Base-by-base conservation (phyloP, 2,797 vertebrate species). In the Octomys mimax region DNA sequence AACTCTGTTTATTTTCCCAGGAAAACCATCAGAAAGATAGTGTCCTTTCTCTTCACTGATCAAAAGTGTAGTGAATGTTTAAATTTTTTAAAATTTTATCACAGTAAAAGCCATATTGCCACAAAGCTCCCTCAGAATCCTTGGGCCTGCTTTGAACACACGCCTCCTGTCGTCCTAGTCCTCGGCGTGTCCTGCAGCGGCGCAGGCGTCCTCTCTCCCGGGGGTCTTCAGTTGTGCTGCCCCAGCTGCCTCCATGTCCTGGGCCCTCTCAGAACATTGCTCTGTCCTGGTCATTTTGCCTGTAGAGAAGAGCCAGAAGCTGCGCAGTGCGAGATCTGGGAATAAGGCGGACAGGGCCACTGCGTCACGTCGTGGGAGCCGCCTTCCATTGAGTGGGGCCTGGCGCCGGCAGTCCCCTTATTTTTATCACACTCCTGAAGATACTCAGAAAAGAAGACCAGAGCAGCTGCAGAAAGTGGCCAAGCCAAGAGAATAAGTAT, bases 1-100 rank as follows among this genome's bases (percentile, higher is more conserved):
- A 22, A 19, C 31, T 39, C 61, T 26, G 22, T 92, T 84, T 95
- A 13, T 82, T 80, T 90, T 85, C 80, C 64, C 42, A 71, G 62
- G 57, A 61, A 91, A 96, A 87, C 73, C 13, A 71, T 71, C 62
- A 79, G 5, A 84, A 18, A 57, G 26, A 1, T 79, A 80, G 24
- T 19, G 54, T 94, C 33, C 26, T 80, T 61, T 84, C 86, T 13
- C 91, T 91, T 61, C 21, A 36, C 70, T 39, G 70, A 39, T 73
- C 36, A 39, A 73, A 71, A 71, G 4, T 4, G 21, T 19, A 3
- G 8, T 24, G 70, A 13, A 42, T 42, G 10, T 10, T 18, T 68
- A 19, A 66, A 19, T n/a, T 33, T n/a, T 68, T 68, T 16, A 21
- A 70, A 70, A 21, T 1, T 68, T 33, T 68, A 68, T 39, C 11